These are phyloP conservation scores for Ophiodon elongatus DNA, from an alignment of 2,113 vertebrate species.

Conservation along the genomic window DNA sequence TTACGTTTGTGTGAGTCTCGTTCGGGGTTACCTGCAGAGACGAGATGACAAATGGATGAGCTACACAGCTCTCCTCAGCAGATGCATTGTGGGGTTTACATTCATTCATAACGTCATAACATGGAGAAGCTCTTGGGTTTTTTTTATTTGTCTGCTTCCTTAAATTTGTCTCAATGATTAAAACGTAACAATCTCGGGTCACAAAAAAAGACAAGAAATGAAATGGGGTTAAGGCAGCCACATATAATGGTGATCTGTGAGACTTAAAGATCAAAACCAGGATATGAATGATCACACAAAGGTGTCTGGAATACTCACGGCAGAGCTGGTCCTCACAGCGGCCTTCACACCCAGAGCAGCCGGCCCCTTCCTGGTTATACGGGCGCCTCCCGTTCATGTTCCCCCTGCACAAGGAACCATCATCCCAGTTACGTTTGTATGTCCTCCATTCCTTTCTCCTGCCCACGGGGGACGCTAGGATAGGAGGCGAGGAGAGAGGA, in stretches of 20 bases:
- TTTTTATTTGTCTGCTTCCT: not conserved
- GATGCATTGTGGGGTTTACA: too few species aligned
- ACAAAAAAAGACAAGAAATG: not conserved
- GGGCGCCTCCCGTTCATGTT: conserved; percentile 48
- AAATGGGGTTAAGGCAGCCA: not conserved
- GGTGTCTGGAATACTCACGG: conserved; percentile 77
- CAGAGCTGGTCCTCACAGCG: conserved; percentile 79
- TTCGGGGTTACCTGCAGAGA: conserved; percentile 77
- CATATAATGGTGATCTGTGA: not conserved
- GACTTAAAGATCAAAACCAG: not conserved
- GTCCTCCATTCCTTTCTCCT: too few species aligned
- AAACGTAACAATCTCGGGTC: not conserved
- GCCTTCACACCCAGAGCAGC: conserved; percentile 74
- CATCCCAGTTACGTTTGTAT: not conserved
- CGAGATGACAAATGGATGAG: not conserved
- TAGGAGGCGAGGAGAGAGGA: too few species aligned
- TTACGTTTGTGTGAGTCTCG: conserved; percentile 79
- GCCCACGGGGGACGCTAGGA: too few species aligned
- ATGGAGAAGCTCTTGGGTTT: not conserved
- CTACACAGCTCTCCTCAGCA: too few species aligned
- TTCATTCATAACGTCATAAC: not conserved
- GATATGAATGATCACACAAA: not conserved
- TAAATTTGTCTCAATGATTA: not conserved
- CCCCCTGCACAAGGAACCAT: conserved; percentile 62
- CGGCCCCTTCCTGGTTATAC: conserved; percentile 33